These are phyloP conservation scores for Orthonevra nobilis DNA, from an alignment of 2,888 invertebrate species.

Conservation along the genomic window DNA sequence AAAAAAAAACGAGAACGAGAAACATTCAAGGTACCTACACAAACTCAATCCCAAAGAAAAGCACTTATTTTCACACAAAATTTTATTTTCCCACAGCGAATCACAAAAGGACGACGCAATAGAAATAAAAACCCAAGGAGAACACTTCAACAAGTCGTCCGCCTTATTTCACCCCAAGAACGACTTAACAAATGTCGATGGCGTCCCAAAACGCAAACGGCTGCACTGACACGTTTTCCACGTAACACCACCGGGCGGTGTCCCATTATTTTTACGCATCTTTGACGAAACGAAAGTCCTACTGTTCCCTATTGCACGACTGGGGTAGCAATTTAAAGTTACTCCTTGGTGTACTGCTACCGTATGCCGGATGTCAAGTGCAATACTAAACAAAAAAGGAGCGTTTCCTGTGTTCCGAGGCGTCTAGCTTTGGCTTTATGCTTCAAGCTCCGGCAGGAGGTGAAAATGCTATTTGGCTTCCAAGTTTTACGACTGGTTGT, in stretches of 20 bases:
- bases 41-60: constrained; percentile 1
- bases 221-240: constrained; percentile 53
- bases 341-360: constrained; percentile 19
- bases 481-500: constrained; percentile 39
- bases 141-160: constrained; percentile 37
- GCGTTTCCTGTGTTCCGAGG: background rate
- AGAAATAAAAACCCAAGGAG: constrained; percentile 11
- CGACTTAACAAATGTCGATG: constrained; percentile 25
- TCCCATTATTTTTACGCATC: constrained; percentile 61
- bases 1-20: no score
- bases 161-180: constrained; percentile 15
- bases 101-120: constrained; percentile 4
- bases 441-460: constrained; percentile 11
- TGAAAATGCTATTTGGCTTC: constrained; percentile 36
- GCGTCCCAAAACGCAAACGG: constrained; percentile 9
- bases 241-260: constrained; percentile 15
- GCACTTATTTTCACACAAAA: constrained; percentile 9
- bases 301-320: constrained; percentile 22
- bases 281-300: constrained; percentile 36
- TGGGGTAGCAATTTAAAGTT: constrained; percentile 60
- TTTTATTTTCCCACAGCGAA: constrained; percentile 6
- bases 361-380: constrained; percentile 32
- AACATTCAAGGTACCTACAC: no score
- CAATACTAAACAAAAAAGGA: constrained; percentile 21
- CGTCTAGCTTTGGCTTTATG: background rate